phyloP scores from a whole-genome alignment of 2,888 invertebrate species.

The Yponomeuta cagnagella region DNA sequence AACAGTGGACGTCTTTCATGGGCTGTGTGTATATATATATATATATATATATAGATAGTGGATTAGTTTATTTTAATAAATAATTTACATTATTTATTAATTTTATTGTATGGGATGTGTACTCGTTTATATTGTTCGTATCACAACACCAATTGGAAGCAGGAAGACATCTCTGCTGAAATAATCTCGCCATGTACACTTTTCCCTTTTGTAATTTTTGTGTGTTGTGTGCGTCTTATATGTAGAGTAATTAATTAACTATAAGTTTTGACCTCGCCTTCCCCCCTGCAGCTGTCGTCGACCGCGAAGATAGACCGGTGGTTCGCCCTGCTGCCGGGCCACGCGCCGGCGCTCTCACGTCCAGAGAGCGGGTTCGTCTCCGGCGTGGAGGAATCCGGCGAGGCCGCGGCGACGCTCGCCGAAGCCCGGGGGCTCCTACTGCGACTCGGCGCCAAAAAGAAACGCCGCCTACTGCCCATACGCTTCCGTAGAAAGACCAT shows the following conservation, averaged over 20 bases:
- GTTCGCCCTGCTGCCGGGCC: constrained; percentile 81
- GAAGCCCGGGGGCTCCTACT: constrained; percentile 81
- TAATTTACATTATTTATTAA: too few relatives aligned
- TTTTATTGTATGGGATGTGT: too few relatives aligned
- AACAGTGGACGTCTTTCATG: too few relatives aligned
- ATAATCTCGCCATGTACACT: too few relatives aligned
- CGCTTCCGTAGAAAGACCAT: constrained; percentile 84
- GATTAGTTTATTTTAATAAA: too few relatives aligned
- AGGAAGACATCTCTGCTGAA: too few relatives aligned
- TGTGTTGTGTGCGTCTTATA: too few relatives aligned
- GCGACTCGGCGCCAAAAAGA: constrained; percentile 82
- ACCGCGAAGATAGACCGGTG: constrained; percentile 87
- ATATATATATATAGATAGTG: too few relatives aligned
- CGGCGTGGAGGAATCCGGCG: constrained; percentile 73
- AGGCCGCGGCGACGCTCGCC: constrained; percentile 76
- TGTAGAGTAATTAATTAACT: neutral
- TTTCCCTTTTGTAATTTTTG: too few relatives aligned
- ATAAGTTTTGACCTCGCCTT: neutral
- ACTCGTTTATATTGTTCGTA: too few relatives aligned
- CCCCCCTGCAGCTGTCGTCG: constrained; percentile 78
- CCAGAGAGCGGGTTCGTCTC: constrained; percentile 88
- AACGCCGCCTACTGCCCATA: constrained; percentile 80
- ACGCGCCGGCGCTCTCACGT: constrained; percentile 76
- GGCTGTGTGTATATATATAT: too few relatives aligned
- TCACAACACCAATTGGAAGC: too few relatives aligned